A percentile compares a stretch with the other conserved stretches of the same genome.
Conservation (phyloP, 2,888 invertebrate genomes). For the Fabriciana adippe region DNA sequence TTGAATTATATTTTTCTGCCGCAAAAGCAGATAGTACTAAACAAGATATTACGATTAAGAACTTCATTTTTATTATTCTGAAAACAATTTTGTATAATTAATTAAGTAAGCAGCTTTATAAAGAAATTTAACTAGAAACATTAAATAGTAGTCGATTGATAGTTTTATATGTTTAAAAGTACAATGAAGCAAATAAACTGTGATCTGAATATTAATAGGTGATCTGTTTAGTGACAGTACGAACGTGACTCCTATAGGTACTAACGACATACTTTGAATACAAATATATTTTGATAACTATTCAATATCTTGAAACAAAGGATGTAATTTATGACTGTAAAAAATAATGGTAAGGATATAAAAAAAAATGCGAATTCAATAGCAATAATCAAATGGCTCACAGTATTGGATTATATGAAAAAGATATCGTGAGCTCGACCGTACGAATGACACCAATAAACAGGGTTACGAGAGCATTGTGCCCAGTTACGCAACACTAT, state of each 20-base stretch:
- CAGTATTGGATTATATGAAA: not conserved
- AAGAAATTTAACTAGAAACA: slow-evolving; percentile 3
- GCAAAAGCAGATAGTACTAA: slow-evolving; percentile 60
- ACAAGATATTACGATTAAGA: slow-evolving; percentile 59
- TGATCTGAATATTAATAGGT: slow-evolving; percentile 53
- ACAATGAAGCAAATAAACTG: slow-evolving; percentile 42
- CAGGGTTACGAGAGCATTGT: slow-evolving; percentile 41
- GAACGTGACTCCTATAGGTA: slow-evolving; percentile 52
- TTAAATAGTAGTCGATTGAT: not conserved
- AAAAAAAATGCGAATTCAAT: not conserved
- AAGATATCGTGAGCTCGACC: slow-evolving; percentile 26
- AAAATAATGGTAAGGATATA: too few relatives aligned
- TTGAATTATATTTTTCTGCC: slow-evolving; percentile 83
- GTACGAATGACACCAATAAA: slow-evolving; percentile 40
- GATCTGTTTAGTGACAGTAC: slow-evolving; percentile 47
- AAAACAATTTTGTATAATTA: slow-evolving; percentile 29
- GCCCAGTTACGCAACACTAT: slow-evolving; percentile 48
- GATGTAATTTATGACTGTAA: not conserved
- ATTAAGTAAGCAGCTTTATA: not conserved
- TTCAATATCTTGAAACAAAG: slow-evolving; percentile 14
- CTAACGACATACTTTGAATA: slow-evolving; percentile 57
- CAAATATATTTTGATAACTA: slow-evolving; percentile 38
- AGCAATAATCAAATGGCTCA: not conserved
- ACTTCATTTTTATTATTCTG: slow-evolving; percentile 60
- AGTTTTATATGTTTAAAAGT: slow-evolving; percentile 27